These are phyloP conservation scores for Pteropus alecto DNA, from an alignment of 2,113 vertebrate species.

Conservation along the genomic window DNA sequence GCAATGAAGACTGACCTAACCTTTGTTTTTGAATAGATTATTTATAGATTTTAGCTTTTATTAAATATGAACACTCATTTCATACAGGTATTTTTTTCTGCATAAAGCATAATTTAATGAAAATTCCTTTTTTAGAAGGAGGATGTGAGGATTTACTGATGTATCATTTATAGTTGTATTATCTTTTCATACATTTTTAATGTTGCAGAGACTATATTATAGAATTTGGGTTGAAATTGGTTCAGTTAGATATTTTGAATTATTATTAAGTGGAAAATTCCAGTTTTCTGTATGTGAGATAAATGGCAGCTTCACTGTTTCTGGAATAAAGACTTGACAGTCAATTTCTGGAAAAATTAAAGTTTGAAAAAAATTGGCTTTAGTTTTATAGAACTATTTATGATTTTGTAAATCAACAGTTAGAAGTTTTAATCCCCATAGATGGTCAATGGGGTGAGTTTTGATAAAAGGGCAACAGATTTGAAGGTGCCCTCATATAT, in stretches of 20 bases:
- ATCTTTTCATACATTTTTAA: neutral
- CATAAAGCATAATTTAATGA: neutral
- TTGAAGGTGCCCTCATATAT: neutral
- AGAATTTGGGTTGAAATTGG: neutral
- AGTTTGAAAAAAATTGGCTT: neutral
- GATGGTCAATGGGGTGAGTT: neutral
- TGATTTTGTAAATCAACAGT: neutral
- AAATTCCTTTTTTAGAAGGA: neutral
- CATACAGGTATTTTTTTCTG: neutral
- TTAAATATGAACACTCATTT: neutral
- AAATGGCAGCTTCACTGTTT: slow-evolving; percentile 25
- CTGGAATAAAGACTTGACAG: neutral
- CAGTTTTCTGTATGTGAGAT: neutral
- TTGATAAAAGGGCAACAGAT: neutral
- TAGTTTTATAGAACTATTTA: neutral
- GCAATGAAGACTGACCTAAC: slow-evolving; percentile 5
- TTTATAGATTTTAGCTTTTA: slow-evolving; percentile 24
- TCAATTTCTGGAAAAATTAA: slow-evolving; percentile 7
- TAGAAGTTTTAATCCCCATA: neutral
- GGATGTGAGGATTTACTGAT: neutral
- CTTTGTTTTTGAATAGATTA: slow-evolving; percentile 51
- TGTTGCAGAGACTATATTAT: neutral
- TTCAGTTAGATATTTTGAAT: slow-evolving; percentile 23
- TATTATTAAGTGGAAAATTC: neutral
- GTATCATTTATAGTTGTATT: neutral